Base-by-base conservation (phyloP, 2,888 invertebrate species). In the Diploptera punctata region DNA sequence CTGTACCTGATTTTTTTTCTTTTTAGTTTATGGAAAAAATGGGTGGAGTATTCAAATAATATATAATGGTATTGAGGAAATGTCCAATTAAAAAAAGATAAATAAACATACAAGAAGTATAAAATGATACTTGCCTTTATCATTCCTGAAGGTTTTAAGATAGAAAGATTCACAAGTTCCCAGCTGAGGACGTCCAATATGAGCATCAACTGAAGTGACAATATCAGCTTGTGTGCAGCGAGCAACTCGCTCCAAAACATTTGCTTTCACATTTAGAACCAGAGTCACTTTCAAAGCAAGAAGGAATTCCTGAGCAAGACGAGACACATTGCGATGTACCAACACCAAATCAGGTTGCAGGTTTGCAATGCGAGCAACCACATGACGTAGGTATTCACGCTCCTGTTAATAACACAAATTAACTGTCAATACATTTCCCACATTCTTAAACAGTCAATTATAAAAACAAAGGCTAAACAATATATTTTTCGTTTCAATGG, bases 91-190 rank as follows among this genome's bases (percentile, higher is more conserved):
- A n/a, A n/a, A n/a, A n/a, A n/a, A n/a, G n/a, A n/a, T n/a, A n/a
- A n/a, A n/a, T n/a, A n/a, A n/a, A n/a, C n/a, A n/a, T n/a, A n/a
- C n/a, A n/a, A n/a, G n/a, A n/a, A n/a, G n/a, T n/a, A n/a, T n/a
- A n/a, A n/a, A n/a, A n/a, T n/a, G n/a, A n/a, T 18, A 52, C 31
- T 80, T 80, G 84, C 87, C 86, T 76, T 82, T 83, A 3, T 86
- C 84, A 67, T 84, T 83, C 29, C 82, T 80, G 77, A 86, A 88
- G 73, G 81, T 86, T 76, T 89, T 86, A 18, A 95, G 87, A 78
- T 93, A 92, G 83, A 98, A 98, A 76, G 88, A 87, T 78, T 91
- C 89, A 80, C 97, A 97, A 24, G 90, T 89, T 5, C 98, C 99
- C 16, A 98, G 86, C 73, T 90, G 88, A 0, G 96, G 94, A 78